Base-by-base conservation (phyloP, 2,888 invertebrate species). In the Drepana falcataria region DNA sequence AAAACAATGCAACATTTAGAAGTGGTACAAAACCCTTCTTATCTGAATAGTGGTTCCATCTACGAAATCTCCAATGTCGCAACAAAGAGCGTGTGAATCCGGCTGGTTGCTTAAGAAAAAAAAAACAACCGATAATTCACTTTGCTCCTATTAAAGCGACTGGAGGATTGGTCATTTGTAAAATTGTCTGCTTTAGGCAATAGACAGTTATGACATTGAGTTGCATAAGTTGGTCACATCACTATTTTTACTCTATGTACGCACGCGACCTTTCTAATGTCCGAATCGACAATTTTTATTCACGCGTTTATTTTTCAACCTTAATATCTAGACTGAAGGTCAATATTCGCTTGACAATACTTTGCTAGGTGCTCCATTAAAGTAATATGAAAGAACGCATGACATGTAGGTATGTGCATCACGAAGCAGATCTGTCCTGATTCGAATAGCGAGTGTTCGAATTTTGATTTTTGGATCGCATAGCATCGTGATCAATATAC, bases 21-120 rank as follows among this genome's bases (percentile, higher is more conserved):
- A 77, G 62, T 62, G 63, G 65, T 51, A 65, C 79, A 85, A 85
- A 84, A 83, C 84, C 80, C 85, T 85, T 79, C 77, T 83, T 87
- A 86, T 87, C 86, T 79, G 55, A 59, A 66, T 66, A 72, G 69
- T 68, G 72, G 65, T 71, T 72, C 77, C 74, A 80, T 85, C 81
- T 65, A 81, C 78, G 75, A 83, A 85, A 84, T 80, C 75, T 76
- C 65, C 69, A 74, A 71, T 87, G 87, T 88, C 86, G 86, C 85
- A 86, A 86, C 73, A 72, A 78, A 79, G 81, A 75, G 81, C 87
- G 89, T 89, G 89, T 79, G 89, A 89, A 87, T 76, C 73, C 63
- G 61, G 64, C 59, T 49, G 62, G 69, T 87, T 85, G 83, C 80
- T 60, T 73, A 75, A 84, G 72, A 79, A 81, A 79, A 83, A 79